Conservation (phyloP, 2,113 vertebrate genomes). For the Tetrao urogallus region DNA sequence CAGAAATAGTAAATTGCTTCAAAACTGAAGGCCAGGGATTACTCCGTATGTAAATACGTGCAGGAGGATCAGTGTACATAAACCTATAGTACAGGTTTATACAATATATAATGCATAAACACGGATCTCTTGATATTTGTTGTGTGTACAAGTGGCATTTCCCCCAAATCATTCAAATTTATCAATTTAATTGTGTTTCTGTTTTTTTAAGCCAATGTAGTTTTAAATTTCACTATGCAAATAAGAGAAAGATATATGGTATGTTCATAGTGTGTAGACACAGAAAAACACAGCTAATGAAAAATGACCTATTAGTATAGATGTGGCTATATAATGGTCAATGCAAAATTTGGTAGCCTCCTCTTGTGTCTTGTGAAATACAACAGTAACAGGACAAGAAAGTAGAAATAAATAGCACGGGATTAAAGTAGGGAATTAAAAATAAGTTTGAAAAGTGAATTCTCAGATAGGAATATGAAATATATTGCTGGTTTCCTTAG, state of each 20-base stretch:
- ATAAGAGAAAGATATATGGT: not conserved
- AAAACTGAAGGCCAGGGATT: not conserved
- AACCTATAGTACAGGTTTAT: not conserved
- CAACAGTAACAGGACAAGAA: not conserved
- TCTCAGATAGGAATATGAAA: not conserved
- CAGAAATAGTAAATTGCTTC: not conserved
- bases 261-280: not conserved
- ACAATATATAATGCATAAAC: not conserved
- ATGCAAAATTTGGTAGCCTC: not conserved
- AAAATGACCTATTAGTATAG: accelerated
- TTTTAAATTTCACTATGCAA: not conserved
- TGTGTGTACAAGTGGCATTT: not conserved
- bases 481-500: not conserved
- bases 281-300: not conserved
- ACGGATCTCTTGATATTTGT: not conserved
- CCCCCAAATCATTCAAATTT: not conserved
- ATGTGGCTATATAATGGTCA: not conserved
- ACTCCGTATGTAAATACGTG: not conserved
- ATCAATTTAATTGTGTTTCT: not conserved
- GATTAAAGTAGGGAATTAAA: not conserved
- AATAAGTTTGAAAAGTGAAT: not conserved
- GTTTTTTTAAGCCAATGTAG: not conserved
- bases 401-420: not conserved
- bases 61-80: not conserved
- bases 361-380: not conserved